phyloP scores from a whole-genome alignment of 2,888 invertebrate species.

The Flexamia atlantica region DNA sequence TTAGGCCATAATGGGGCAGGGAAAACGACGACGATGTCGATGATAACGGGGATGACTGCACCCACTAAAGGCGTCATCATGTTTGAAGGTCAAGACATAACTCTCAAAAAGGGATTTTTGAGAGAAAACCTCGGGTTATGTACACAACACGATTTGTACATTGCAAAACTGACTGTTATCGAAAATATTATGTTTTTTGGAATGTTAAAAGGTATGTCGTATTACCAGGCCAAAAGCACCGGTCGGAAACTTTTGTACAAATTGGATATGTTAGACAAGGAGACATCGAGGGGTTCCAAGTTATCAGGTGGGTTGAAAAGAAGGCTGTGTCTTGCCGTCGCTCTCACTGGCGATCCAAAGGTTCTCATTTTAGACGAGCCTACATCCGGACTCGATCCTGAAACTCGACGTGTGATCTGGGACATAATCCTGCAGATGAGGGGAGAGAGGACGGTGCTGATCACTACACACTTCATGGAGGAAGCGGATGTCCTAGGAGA shows the following conservation, averaged over 20 bases:
- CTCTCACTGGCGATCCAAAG: slow-evolving; percentile 87
- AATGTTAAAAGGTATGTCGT: slow-evolving; percentile 80
- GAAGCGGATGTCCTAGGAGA: slow-evolving; percentile 96
- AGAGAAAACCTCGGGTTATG: slow-evolving; percentile 90
- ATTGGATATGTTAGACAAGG: slow-evolving; percentile 82
- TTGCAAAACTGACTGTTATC: slow-evolving; percentile 87
- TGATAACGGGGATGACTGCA: slow-evolving; percentile 81
- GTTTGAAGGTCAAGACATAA: slow-evolving; percentile 85
- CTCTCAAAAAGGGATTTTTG: slow-evolving; percentile 81
- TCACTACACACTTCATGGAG: slow-evolving; percentile 97
- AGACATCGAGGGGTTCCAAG: slow-evolving; percentile 77
- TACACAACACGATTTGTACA: slow-evolving; percentile 93
- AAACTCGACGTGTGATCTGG: slow-evolving; percentile 92
- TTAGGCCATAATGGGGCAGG: slow-evolving; percentile 94
- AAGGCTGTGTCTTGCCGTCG: slow-evolving; percentile 91
- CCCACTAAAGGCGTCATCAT: slow-evolving; percentile 84
- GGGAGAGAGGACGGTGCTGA: slow-evolving; percentile 87
- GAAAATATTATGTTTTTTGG: slow-evolving; percentile 92
- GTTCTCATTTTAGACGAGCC: slow-evolving; percentile 87
- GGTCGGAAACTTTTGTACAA: slow-evolving; percentile 79
- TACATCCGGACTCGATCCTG: slow-evolving; percentile 95
- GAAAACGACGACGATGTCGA: slow-evolving; percentile 83
- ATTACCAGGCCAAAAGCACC: slow-evolving; percentile 76
- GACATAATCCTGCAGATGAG: slow-evolving; percentile 85
- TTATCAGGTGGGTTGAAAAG: slow-evolving; percentile 97